Conservation (phyloP, 2,113 vertebrate species). For the Muntiacus muntjak region DNA sequence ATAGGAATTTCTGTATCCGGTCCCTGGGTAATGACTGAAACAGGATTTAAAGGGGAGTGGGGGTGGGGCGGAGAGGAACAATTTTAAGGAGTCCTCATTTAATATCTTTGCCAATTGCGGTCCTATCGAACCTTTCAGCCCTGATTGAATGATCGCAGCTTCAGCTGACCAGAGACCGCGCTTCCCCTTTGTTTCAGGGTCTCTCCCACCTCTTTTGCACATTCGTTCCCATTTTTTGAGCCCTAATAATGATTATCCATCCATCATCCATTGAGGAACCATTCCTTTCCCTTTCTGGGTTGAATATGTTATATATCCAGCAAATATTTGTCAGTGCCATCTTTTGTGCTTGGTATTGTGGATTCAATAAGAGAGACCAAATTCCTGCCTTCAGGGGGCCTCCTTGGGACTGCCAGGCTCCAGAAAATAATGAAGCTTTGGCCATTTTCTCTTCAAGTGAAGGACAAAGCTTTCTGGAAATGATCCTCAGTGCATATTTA, state of each 20-base stretch:
- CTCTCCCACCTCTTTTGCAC: slow-evolving; percentile 22
- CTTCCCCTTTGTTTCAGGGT: slow-evolving; percentile 31
- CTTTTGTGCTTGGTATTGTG: slow-evolving; percentile 44
- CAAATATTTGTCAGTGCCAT: slow-evolving; percentile 40
- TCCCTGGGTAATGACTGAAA: slow-evolving; percentile 78
- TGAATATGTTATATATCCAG: slow-evolving; percentile 22
- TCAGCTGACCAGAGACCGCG: slow-evolving; percentile 28
- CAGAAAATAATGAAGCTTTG: slow-evolving; percentile 55
- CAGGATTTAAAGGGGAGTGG: slow-evolving; percentile 59
- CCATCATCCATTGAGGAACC: slow-evolving; percentile 28
- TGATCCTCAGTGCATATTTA: slow-evolving; percentile 9
- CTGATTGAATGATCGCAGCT: slow-evolving; percentile 24
- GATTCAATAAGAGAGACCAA: background rate
- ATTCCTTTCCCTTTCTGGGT: slow-evolving; percentile 38
- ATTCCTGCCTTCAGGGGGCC: slow-evolving; percentile 20
- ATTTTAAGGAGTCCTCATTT: slow-evolving; percentile 67
- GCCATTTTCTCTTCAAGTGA: slow-evolving; percentile 32
- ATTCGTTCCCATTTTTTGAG: slow-evolving; percentile 37
- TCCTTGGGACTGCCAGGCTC: background rate
- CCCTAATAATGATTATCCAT: slow-evolving; percentile 44
- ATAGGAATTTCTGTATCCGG: slow-evolving; percentile 82
- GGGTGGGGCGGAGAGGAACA: slow-evolving; percentile 41
- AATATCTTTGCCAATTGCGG: slow-evolving; percentile 59
- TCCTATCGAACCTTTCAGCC: background rate
- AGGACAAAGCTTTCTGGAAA: slow-evolving; percentile 50